Evolutionary conservation across 2,888 invertebrate species (phyloP), one percentile per base, ranked within the genome.

Genomic region (Eutolmus rufibarbis): DNA sequence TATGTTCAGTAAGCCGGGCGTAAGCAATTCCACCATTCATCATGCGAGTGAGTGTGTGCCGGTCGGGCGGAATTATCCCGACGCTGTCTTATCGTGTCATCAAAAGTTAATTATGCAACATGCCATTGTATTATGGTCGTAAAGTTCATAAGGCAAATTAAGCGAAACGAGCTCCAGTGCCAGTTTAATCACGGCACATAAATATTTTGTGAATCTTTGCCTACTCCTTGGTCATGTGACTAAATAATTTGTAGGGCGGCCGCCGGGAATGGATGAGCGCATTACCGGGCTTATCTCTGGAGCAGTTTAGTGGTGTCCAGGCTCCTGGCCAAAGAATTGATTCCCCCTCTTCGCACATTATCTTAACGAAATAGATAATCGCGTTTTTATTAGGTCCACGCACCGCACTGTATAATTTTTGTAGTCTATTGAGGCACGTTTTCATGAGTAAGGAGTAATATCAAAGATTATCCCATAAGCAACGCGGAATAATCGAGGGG

Each of bases 51-150:
- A 19, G 57, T 82, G 82, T 82, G 66, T 66, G 51, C 37, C 66
- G 19, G 82, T n/a, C 51, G n/a, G 37, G 57, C 34, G 66, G 57
- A 34, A 82, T 82, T 82, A 82, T 82, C 82, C 57, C 19, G 37
- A 5, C 82, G 57, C 57, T 82, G 82, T 82, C 82, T 82, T 82
- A 82, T 82, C 82, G 57, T 82, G 82, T 66, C 82, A 82, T 82
- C 82, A 82, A 57, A 51, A 82, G 57, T 82, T 82, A 82, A 82
- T 82, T 82, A 82, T 82, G 82, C 82, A 82, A 82, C 82, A 82
- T 37, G 51, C 56, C 40, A 82, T 82, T 82, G 82, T 82, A 9
- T 14, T 19, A 37, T 57, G 66, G 37, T 57, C 56, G 37, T 82
- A 66, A 82, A 82, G 66, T 82, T 82, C 57, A 82, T 82, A 82